phyloP scores from a whole-genome alignment of 2,113 vertebrate species.

The Lutjanus erythropterus region DNA sequence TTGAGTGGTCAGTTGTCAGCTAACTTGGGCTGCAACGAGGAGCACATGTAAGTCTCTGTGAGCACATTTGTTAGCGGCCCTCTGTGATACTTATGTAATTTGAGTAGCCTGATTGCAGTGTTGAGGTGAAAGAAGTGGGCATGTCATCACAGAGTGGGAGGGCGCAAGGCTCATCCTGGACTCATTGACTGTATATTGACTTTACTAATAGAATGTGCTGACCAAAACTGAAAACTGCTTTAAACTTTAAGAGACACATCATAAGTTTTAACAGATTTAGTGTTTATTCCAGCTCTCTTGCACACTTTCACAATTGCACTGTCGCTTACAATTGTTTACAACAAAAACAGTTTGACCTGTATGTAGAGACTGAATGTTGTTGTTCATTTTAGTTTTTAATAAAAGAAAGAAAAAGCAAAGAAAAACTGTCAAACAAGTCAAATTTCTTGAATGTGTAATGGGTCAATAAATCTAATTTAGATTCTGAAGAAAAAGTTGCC shows the following conservation, averaged over 20 bases:
- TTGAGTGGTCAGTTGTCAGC: conserved; percentile 28
- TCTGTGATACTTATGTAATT: conserved; percentile 41
- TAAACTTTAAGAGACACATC: neutral
- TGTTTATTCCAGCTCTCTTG: neutral
- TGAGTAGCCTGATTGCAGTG: conserved; percentile 17
- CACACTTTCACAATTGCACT: neutral
- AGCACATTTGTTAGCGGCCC: conserved; percentile 2
- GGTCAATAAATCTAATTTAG: neutral
- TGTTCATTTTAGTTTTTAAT: neutral
- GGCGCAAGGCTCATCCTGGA: neutral
- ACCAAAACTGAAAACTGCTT: neutral
- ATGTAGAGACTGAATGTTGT: neutral
- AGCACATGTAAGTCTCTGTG: conserved; percentile 15
- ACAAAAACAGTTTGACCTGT: neutral
- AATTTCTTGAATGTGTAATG: neutral
- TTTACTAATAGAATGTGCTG: neutral
- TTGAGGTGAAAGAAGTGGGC: neutral
- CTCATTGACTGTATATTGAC: conserved; percentile 1
- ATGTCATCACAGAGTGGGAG: neutral
- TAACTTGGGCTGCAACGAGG: neutral
- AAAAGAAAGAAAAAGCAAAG: too few relatives aligned
- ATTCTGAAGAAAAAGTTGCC: neutral
- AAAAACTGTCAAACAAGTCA: neutral
- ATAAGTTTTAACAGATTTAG: neutral
- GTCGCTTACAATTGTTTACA: neutral